Evolutionary conservation across 2,888 invertebrate species (phyloP).

Genomic region (Sepioteuthis lessoniana): DNA sequence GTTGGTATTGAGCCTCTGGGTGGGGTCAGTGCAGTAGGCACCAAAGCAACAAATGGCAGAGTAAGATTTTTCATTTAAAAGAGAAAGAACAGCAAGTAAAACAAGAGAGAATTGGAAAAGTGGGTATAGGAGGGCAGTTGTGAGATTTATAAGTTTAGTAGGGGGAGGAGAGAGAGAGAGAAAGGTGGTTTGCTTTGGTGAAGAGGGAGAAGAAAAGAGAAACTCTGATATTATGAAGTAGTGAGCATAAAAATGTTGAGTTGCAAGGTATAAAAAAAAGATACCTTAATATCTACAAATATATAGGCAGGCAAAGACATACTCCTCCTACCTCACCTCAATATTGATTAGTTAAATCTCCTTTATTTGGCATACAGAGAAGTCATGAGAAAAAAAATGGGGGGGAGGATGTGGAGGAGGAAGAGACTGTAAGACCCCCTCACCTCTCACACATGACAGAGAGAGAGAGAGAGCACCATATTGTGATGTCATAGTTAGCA

Average conservation of each 20-base stretch:
- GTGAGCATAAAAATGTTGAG: neutral
- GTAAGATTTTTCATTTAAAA: neutral
- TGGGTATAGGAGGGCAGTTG: neutral
- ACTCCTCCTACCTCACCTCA: neutral
- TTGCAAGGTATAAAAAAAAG: neutral
- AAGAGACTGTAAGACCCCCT: neutral
- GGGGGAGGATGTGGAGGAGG: neutral
- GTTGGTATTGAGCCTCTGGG: neutral
- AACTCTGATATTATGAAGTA: neutral
- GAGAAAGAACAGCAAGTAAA: neutral
- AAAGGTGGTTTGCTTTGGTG: neutral
- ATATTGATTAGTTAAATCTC: neutral
- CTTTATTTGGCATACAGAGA: slow-evolving; percentile 33
- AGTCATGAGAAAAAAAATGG: neutral
- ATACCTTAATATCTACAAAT: neutral
- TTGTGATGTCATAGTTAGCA: too few relatives aligned
- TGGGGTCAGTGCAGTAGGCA: slow-evolving; percentile 18
- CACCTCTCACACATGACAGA: too few relatives aligned
- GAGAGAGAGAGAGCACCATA: too few relatives aligned
- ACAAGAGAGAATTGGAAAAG: slow-evolving; percentile 21
- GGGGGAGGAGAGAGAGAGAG: neutral
- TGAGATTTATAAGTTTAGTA: too few relatives aligned
- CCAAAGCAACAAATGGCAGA: neutral
- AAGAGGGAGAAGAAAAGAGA: neutral
- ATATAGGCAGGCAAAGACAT: too few relatives aligned